Evolutionary conservation across 1,140 invertebrate genomes (phyloP).

Genomic region (Dermatophagoides farinae): DNA sequence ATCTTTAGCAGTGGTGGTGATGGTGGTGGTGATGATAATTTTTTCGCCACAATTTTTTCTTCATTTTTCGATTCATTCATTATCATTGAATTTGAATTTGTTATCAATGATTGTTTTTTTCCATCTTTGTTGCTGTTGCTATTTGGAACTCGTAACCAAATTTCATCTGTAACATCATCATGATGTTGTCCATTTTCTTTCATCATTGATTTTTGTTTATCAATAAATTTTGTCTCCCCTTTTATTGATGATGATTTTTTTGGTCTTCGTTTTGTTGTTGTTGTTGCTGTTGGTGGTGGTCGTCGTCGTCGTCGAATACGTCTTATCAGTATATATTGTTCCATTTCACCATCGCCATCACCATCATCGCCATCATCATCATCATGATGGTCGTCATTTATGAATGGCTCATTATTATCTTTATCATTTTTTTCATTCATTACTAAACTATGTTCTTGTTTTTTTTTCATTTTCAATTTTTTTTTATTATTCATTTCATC

Average conservation of each 20-base stretch:
- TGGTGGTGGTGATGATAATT: neutral
- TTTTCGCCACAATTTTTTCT: neutral
- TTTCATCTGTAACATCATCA: no score
- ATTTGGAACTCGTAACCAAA: neutral
- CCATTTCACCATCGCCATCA: neutral
- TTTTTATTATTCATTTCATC: neutral
- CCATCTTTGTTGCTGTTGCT: neutral
- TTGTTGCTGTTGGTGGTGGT: neutral
- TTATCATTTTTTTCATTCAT: neutral
- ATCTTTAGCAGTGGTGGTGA: neutral
- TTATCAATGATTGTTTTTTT: neutral
- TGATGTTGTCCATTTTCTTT: neutral
- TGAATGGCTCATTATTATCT: neutral
- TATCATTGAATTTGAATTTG: neutral
- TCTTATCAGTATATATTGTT: conserved; percentile 4
- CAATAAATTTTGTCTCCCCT: no score
- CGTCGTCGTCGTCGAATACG: neutral
- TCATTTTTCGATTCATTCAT: neutral
- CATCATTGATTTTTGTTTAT: neutral
- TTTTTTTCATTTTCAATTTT: neutral
- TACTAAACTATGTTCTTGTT: neutral
- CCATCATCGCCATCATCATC: neutral
- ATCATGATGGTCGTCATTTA: neutral
- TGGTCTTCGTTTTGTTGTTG: no score
- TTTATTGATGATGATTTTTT: no score